Conservation (phyloP, 2,113 vertebrate genomes). For the Megaleporinus macrocephalus region DNA sequence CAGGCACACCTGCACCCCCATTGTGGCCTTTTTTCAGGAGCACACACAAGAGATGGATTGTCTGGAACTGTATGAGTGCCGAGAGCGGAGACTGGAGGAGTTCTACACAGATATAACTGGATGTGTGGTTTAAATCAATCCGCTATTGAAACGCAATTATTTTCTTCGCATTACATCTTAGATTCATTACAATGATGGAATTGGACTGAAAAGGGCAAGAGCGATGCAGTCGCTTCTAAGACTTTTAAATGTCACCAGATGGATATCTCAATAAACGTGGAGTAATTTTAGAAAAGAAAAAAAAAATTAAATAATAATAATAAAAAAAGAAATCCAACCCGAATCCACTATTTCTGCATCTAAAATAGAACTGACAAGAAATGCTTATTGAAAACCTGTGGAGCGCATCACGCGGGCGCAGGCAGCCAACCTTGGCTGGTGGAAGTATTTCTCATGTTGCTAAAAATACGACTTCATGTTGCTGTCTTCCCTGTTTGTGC, state of each 20-base stretch:
- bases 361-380: background rate
- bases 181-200: slow-evolving; percentile 11
- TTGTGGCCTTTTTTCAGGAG: background rate
- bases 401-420: background rate
- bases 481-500: slow-evolving; percentile 1
- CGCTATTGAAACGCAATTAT: background rate
- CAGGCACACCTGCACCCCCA: background rate
- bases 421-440: background rate
- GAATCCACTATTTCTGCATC: background rate
- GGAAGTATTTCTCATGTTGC: background rate
- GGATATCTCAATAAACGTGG: slow-evolving; percentile 1
- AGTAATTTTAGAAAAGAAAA: background rate
- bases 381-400: background rate
- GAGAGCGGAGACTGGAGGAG: background rate
- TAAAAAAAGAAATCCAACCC: background rate
- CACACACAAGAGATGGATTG: background rate
- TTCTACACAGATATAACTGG: background rate
- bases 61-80: background rate
- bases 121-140: slow-evolving; percentile 1
- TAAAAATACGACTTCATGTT: slow-evolving; percentile 6
- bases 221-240: background rate
- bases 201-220: slow-evolving; percentile 11
- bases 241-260: slow-evolving; percentile 36
- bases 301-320: too few relatives aligned
- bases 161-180: background rate